These are phyloP conservation scores for Argyresthia goedartella DNA, from an alignment of 2,888 invertebrate genomes.

Conservation along the genomic window DNA sequence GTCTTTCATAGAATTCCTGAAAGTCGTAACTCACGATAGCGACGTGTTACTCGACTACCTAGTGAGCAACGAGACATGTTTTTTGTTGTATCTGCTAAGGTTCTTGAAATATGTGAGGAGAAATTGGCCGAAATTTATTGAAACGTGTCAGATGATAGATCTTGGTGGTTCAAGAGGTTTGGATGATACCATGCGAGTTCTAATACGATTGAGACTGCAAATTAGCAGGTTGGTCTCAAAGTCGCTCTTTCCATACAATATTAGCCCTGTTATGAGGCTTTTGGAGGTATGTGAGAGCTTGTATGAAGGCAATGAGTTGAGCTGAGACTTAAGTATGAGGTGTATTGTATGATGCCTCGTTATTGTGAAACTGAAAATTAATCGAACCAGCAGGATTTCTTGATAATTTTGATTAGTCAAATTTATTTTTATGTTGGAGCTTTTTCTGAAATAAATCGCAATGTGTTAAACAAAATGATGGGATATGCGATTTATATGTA, in stretches of 20 bases:
- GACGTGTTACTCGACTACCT: constrained; percentile 86
- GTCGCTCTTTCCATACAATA: constrained; percentile 90
- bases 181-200: constrained; percentile 86
- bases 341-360: not conserved
- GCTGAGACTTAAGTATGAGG: constrained; percentile 57
- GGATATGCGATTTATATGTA: too few species aligned
- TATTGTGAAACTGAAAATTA: too few species aligned
- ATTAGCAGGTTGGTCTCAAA: constrained; percentile 87
- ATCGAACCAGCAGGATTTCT: not conserved
- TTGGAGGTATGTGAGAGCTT: constrained; percentile 87
- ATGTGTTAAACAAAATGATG: too few species aligned
- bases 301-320: constrained; percentile 87
- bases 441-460: not conserved
- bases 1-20: constrained; percentile 89
- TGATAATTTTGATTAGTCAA: not conserved
- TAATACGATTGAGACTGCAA: constrained; percentile 83
- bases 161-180: constrained; percentile 70
- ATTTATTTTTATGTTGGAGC: not conserved
- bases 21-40: constrained; percentile 85
- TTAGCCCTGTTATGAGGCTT: constrained; percentile 86
- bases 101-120: constrained; percentile 87
- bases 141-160: constrained; percentile 78
- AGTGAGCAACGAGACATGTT: constrained; percentile 92
- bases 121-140: constrained; percentile 87
- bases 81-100: constrained; percentile 84